Base-by-base conservation (phyloP, 2,888 invertebrate genomes). In the Eulithis testata region DNA sequence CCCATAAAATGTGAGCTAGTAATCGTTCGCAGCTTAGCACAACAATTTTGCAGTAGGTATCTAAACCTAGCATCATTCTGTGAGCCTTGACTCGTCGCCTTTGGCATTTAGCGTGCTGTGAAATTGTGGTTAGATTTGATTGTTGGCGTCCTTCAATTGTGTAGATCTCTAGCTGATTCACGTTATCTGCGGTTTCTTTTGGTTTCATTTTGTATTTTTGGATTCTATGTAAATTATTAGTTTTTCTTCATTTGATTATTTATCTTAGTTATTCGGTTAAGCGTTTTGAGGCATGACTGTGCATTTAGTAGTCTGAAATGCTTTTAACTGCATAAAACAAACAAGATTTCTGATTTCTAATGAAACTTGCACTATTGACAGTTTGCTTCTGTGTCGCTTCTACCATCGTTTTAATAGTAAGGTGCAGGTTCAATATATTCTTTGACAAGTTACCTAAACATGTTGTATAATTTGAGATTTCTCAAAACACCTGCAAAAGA, bases 1-100 rank as follows among this genome's bases (percentile, higher is more conserved):
- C 8, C 7, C 8, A 8, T 8, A 8, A 40, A 40, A 40, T 40
- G 40, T 40, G 1, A 40, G 40, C 40, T 7, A 40, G 40, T 40
- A 40, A 40, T 40, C 40, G 40, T 40, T 40, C 9, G 9, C 40
- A 8, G 40, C 40, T 40, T 40, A 40, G 40, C 40, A 8, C 9
- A 40, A 40, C 9, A 40, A 8, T 40, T 31, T 31, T 31, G 9
- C 40, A 40, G 40, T 40, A 40, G 9, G 40, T 40, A 40, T 11
- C 9, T 40, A 49, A 37, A 37, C 12, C 11, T 52, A 31, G 50
- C 50, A 50, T 49, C 12, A 49, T 49, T 49, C 14, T 50, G 27
- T 27, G 27, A 44, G 71, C 86, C 86, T 85, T 85, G 85, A 83
- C 82, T 81, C 75, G 54, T 76, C 79, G 81, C 83, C 85, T 83